phyloP scores from a whole-genome alignment of 2,888 invertebrate species.

The Plebejus melissa region DNA sequence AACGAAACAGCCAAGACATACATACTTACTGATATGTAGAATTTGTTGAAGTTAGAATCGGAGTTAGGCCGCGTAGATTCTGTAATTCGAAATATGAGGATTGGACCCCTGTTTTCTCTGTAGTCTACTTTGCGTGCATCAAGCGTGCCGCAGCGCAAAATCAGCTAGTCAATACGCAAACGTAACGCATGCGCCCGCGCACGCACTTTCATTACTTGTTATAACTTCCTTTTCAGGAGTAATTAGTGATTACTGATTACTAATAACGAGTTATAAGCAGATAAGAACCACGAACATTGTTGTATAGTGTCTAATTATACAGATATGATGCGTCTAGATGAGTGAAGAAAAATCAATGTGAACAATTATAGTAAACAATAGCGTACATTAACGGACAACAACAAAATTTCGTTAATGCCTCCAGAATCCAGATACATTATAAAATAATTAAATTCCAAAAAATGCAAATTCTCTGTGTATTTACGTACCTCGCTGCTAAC shows the following conservation, averaged over 20 bases:
- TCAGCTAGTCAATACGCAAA: neutral
- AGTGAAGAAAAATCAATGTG: neutral
- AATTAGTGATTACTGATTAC: conserved; percentile 6
- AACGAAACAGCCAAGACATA: too few species aligned
- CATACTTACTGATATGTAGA: too few species aligned
- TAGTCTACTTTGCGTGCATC: neutral
- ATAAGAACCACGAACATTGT: neutral
- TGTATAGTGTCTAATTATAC: neutral
- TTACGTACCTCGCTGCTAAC: too few species aligned
- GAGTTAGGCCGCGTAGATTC: too few species aligned
- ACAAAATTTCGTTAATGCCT: neutral
- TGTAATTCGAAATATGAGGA: neutral
- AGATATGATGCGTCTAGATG: neutral
- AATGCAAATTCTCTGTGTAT: too few species aligned
- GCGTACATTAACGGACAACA: neutral
- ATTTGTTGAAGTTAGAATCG: too few species aligned
- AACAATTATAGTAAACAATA: neutral
- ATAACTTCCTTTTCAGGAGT: conserved; percentile 12
- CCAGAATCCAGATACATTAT: neutral
- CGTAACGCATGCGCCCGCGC: conserved; percentile 22
- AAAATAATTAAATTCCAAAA: neutral
- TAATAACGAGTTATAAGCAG: neutral
- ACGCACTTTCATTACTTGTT: conserved; percentile 30
- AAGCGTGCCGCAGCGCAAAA: neutral
- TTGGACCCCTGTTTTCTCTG: neutral